Evolutionary conservation across 2,113 vertebrate species (phyloP).

Genomic region (Nipponia nippon): DNA sequence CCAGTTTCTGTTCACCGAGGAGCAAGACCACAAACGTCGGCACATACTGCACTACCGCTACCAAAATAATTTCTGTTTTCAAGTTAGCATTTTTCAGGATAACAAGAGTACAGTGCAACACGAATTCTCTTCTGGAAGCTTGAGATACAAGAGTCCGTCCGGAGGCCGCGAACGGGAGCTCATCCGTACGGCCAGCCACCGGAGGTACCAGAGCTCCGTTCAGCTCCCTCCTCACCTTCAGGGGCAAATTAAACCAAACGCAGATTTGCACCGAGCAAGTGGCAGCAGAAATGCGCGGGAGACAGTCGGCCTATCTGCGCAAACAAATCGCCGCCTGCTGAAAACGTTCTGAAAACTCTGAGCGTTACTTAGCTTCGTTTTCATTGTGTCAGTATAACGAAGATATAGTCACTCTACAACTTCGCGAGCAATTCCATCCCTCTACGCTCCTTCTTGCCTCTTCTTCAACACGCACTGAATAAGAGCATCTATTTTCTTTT

Average conservation of each 20-base stretch:
- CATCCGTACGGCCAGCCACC: neutral
- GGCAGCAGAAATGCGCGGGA: neutral
- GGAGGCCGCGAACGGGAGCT: conserved; percentile 7
- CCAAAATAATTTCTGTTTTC: conserved; percentile 1
- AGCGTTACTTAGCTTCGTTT: neutral
- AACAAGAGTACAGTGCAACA: conserved; percentile 57
- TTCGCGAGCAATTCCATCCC: neutral
- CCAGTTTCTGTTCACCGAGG: neutral
- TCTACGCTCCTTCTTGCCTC: conserved; percentile 40
- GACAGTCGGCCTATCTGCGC: neutral
- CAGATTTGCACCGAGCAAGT: neutral
- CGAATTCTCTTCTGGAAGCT: conserved; percentile 50
- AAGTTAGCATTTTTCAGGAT: conserved; percentile 14
- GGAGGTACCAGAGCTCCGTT: neutral
- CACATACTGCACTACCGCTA: conserved; percentile 7
- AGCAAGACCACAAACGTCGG: neutral
- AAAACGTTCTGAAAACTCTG: neutral
- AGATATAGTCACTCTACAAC: conserved; percentile 17
- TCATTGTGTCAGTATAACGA: neutral
- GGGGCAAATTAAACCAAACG: neutral
- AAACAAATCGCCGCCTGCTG: neutral
- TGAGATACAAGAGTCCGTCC: conserved; percentile 23
- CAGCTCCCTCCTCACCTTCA: neutral
- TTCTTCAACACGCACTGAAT: conserved; percentile 47
- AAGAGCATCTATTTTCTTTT: conserved; percentile 73